Evolutionary conservation across 2,888 invertebrate genomes (phyloP), one percentile per base, ranked within the genome.

Genomic region (Drosophila rubida): DNA sequence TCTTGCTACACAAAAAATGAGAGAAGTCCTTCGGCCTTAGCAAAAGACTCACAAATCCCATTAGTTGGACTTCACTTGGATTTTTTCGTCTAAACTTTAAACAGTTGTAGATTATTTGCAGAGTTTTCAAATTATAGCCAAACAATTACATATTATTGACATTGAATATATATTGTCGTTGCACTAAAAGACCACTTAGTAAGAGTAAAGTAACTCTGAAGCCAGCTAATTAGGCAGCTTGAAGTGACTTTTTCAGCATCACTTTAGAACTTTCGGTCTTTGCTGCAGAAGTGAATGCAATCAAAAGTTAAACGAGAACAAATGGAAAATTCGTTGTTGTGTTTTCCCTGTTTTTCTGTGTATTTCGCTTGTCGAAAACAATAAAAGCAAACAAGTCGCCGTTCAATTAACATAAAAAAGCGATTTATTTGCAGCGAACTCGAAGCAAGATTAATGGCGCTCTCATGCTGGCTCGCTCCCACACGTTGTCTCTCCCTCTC

Each of bases 361-460:
- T 61, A 55, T 37, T 61, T 60, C 4, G n/a, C 27, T 19, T 48
- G 30, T 42, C 11, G 32, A 63, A 67, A 80, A 68, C 80, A 80
- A 78, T 73, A 78, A 84, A 83, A 83, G 39, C 75, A 79, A 78
- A 82, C 78, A 84, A 77, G 78, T 72, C 78, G 74, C 65, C 32
- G 49, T 67, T 80, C 89, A 88, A 90, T 90, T 89, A 90, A 80
- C 90, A 90, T 90, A 89, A 89, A 86, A 89, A 85, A 80, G 78
- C 80, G 83, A 90, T 90, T 90, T 90, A 82, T 90, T 85, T 77
- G 44, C 54, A 11, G 8, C n/a, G 19, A 39, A 6, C 41, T 75
- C 71, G 62, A 80, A 83, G 51, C 58, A 78, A 72, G 84, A 83
- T 80, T 80, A 80, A 80, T 80, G 81, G 50, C 61, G 48, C 58